Percentiles rank a stretch among this genome's conserved stretches.
Conservation (phyloP, 2,888 invertebrate genomes). For the Druceiella hillmani region DNA sequence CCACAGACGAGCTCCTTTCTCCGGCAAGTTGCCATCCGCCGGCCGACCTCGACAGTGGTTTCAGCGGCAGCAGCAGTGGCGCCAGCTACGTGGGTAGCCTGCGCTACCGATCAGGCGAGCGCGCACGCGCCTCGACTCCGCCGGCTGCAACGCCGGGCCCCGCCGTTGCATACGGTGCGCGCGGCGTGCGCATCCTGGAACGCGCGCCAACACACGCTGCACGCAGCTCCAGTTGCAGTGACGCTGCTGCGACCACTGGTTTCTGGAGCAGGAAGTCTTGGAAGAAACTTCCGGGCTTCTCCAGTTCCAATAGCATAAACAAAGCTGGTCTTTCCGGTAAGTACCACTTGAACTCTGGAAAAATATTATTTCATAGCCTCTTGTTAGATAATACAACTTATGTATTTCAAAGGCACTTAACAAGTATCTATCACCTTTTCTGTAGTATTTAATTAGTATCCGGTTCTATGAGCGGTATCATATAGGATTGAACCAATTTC, state of each 20-base stretch:
- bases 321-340: constrained; percentile 63
- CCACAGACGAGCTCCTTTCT: constrained; percentile 67
- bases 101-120: constrained; percentile 35
- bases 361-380: too few relatives aligned
- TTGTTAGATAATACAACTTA: too few relatives aligned
- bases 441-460: too few relatives aligned
- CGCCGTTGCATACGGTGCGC: constrained; percentile 48
- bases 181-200: constrained; percentile 43
- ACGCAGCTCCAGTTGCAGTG: constrained; percentile 46
- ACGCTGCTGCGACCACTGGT: constrained; percentile 44
- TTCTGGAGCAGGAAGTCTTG: constrained; percentile 75
- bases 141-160: constrained; percentile 26
- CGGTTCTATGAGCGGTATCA: too few relatives aligned
- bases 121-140: constrained; percentile 40
- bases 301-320: constrained; percentile 64
- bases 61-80: constrained; percentile 78
- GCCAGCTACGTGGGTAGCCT: constrained; percentile 74
- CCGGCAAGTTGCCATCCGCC: constrained; percentile 61
- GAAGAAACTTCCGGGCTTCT: constrained; percentile 72
- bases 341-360: constrained; percentile 30
- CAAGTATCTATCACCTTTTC: too few relatives aligned
- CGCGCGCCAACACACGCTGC: constrained; percentile 35
- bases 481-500: too few relatives aligned
- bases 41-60: constrained; percentile 70
- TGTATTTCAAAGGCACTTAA: too few relatives aligned